Conservation (phyloP, 64 coral and sea anemone species). For the Porites lutea region DNA sequence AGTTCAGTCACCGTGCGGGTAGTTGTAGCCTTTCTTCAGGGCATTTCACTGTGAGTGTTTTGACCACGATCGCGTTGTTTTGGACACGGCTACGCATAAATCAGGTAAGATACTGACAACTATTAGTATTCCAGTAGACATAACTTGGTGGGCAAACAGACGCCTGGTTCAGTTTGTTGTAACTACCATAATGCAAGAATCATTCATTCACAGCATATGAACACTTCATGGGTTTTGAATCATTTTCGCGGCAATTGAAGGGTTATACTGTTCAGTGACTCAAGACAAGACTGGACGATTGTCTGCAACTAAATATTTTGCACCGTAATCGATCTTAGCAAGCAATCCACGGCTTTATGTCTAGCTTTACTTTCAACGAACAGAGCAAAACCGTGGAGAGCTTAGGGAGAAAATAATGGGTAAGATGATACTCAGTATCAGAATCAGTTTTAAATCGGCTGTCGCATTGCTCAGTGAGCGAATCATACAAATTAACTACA, state of each 20-base stretch:
- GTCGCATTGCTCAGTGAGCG: too few relatives aligned
- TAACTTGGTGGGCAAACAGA: not conserved
- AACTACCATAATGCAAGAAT: too few relatives aligned
- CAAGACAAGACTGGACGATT: too few relatives aligned
- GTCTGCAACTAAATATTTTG: too few relatives aligned
- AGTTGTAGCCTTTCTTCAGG: conserved; percentile 4
- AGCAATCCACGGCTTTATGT: not conserved
- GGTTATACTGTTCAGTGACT: not conserved
- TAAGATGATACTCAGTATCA: too few relatives aligned
- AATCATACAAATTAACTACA: too few relatives aligned
- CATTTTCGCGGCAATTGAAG: not conserved
- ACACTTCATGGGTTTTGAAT: not conserved
- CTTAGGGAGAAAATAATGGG: too few relatives aligned
- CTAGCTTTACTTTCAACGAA: not conserved
- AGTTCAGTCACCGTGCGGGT: not conserved
- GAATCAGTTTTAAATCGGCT: too few relatives aligned
- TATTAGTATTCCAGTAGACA: not conserved
- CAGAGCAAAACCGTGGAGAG: too few relatives aligned
- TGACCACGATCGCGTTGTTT: conserved; percentile 37
- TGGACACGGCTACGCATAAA: conserved; percentile 11
- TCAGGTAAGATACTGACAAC: conserved; percentile 24
- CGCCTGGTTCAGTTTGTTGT: not conserved
- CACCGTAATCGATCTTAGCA: too few relatives aligned
- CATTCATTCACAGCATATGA: not conserved
- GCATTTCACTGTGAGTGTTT: conserved; percentile 17